phyloP scores from a whole-genome alignment of 2,797 vertebrate genomes.

The Characodon lateralis region DNA sequence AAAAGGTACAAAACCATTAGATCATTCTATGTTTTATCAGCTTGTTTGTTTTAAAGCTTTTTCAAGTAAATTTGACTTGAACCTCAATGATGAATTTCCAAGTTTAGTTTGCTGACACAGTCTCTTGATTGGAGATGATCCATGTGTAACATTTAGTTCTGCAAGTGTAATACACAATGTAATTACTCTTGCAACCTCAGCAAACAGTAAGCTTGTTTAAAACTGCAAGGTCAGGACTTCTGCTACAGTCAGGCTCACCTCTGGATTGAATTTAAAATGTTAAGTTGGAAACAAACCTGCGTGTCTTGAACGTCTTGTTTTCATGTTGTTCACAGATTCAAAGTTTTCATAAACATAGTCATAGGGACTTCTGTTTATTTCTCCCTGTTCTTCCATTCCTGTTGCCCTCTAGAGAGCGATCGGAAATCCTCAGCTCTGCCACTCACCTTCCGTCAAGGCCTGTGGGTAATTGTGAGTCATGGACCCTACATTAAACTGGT shows the following conservation, averaged over 20 bases:
- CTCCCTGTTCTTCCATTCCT: not conserved
- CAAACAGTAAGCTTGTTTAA: not conserved
- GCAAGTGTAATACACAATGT: not conserved
- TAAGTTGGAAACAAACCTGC: not conserved
- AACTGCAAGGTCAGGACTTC: not conserved
- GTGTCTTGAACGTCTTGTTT: not conserved
- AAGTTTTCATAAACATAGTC: not conserved
- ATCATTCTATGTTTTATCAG: not conserved
- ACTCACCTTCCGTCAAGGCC: constrained; percentile 84
- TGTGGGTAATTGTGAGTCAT: constrained; percentile 88
- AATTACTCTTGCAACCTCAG: not conserved
- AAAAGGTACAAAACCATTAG: constrained; percentile 78
- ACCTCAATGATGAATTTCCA: not conserved
- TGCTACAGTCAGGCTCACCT: not conserved
- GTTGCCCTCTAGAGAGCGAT: constrained; percentile 69
- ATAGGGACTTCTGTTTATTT: not conserved
- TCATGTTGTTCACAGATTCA: not conserved
- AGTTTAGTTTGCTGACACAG: not conserved
- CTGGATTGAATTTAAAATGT: not conserved
- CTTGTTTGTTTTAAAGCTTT: not conserved
- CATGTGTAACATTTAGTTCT: not conserved
- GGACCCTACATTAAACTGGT: constrained; percentile 91
- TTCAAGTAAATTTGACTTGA: not conserved
- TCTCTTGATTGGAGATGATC: not conserved
- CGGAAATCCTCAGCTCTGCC: constrained; percentile 71